Base-by-base conservation (phyloP, 1,140 invertebrate genomes). In the Drosophila jambulina region DNA sequence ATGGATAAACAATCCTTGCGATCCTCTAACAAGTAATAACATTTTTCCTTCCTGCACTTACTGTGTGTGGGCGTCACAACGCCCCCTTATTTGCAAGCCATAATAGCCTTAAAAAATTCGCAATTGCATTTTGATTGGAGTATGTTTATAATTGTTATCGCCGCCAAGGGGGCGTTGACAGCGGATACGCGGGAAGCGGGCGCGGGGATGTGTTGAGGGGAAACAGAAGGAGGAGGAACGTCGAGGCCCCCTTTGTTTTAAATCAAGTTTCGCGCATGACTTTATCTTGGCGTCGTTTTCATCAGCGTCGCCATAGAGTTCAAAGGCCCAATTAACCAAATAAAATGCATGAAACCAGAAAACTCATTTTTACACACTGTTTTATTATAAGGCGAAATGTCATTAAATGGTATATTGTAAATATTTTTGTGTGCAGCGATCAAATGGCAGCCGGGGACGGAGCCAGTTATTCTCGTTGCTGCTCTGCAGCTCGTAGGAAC, bases 321-420 rank as follows among this genome's bases (percentile, higher is more conserved):
- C 84, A 90, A 88, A 88, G 81, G 80, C 84, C 80, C 84, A 88
- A 88, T 88, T 84, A 90, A 84, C 78, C 72, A 88, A 87, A 86
- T 82, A 79, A 69, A 82, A 80, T 79, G 80, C 76, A 83, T 69
- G 40, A 68, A 71, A 69, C 65, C 58, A 80, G 71, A 69, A 78
- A 77, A 61, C n/a, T 38, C 48, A 43, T 68, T 68, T 63, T 64
- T 60, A 23, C 46, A 62, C 74, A 54, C 42, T 48, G 56, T 29
- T 68, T 57, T 74, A 62, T 83, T 82, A 62, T 79, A 48, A 62
- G 59, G 79, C 65, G 42, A 88, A 88, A 88, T 88, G 84, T 69
- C 84, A 88, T 80, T 81, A 84, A 87, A 80, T 74, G 46, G 69
- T 83, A 80, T 80, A 80, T 84, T 80, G 80, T 90, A 83, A 75